A percentile compares a stretch with the other conserved stretches of the same genome.
Evolutionary conservation across 2,888 invertebrate species (phyloP).

Genomic region (Melangyna quadrimaculata): DNA sequence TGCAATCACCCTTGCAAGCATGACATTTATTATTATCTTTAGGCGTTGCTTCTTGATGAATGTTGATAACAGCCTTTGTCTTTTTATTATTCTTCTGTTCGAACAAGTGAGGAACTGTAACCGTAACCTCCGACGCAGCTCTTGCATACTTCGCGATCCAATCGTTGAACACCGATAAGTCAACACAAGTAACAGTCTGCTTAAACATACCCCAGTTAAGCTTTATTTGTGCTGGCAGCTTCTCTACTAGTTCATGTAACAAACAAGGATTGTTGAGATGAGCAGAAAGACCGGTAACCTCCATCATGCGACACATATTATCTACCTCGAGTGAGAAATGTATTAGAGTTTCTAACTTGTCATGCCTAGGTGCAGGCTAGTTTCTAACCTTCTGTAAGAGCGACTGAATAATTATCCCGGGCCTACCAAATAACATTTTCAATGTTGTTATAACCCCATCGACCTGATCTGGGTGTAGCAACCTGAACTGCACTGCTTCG

Average conservation of each 20-base stretch:
- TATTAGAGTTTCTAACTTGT: slow-evolving; percentile 10
- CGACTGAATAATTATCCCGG: slow-evolving; percentile 7
- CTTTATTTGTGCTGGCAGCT: slow-evolving; percentile 11
- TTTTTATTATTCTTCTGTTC: not conserved
- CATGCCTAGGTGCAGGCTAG: slow-evolving; percentile 6
- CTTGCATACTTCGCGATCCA: slow-evolving; percentile 4
- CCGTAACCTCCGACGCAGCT: slow-evolving; percentile 19
- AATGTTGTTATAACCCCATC: not conserved
- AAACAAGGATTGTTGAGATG: slow-evolving; percentile 32
- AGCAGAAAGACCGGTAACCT: too few species aligned
- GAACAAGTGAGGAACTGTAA: not conserved
- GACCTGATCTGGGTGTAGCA: slow-evolving; percentile 22
- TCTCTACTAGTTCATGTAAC: slow-evolving; percentile 25
- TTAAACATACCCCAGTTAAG: slow-evolving; percentile 25
- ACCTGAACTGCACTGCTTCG: slow-evolving; percentile 29
- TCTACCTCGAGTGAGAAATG: slow-evolving; percentile 16
- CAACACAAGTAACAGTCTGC: not conserved
- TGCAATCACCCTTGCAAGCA: not conserved
- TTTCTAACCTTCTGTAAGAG: slow-evolving; percentile 11
- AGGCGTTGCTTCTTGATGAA: slow-evolving; percentile 12
- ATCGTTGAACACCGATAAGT: not conserved
- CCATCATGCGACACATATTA: slow-evolving; percentile 7
- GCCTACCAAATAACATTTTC: slow-evolving; percentile 18
- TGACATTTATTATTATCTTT: not conserved
- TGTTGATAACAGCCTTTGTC: not conserved